phyloP scores from a whole-genome alignment of 1,140 invertebrate genomes.

The Drosophila athabasca region DNA sequence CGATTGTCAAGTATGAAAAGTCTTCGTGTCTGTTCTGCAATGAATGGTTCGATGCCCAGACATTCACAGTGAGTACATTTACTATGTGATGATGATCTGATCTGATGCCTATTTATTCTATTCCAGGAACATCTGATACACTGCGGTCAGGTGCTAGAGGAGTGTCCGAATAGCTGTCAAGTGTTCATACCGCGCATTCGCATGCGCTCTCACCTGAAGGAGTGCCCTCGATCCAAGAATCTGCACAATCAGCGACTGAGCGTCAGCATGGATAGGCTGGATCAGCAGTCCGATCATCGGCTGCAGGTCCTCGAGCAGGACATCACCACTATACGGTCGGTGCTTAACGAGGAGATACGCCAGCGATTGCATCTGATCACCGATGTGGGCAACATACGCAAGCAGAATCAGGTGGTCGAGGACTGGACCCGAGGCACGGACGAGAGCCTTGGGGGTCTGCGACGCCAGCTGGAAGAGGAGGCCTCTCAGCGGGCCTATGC shows the following conservation, averaged over 20 bases:
- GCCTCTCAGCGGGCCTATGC: conserved; percentile 46
- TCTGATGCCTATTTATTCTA: neutral
- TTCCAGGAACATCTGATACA: conserved; percentile 86
- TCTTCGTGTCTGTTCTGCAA: conserved; percentile 87
- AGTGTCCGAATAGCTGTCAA: conserved; percentile 87
- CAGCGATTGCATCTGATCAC: conserved; percentile 79
- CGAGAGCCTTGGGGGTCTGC: conserved; percentile 52
- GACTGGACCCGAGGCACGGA: conserved; percentile 77
- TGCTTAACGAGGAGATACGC: conserved; percentile 80
- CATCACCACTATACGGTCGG: conserved; percentile 69
- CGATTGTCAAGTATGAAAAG: conserved; percentile 81
- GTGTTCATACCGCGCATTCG: conserved; percentile 87
- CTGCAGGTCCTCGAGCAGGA: conserved; percentile 75
- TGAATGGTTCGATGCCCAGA: conserved; percentile 85
- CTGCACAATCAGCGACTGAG: conserved; percentile 31
- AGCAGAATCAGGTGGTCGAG: conserved; percentile 80
- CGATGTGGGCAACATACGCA: conserved; percentile 79
- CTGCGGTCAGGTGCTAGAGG: conserved; percentile 88
- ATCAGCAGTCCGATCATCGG: conserved; percentile 65
- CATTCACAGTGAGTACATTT: conserved; percentile 84
- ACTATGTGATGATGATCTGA: neutral
- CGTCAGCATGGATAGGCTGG: conserved; percentile 65
- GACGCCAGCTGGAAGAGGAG: conserved; percentile 68
- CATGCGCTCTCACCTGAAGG: conserved; percentile 85
- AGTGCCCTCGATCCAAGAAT: conserved; percentile 84